Evolutionary conservation across 2,888 invertebrate genomes (phyloP), one percentile per base, ranked within the genome.

Genomic region (Erannis defoliaria): DNA sequence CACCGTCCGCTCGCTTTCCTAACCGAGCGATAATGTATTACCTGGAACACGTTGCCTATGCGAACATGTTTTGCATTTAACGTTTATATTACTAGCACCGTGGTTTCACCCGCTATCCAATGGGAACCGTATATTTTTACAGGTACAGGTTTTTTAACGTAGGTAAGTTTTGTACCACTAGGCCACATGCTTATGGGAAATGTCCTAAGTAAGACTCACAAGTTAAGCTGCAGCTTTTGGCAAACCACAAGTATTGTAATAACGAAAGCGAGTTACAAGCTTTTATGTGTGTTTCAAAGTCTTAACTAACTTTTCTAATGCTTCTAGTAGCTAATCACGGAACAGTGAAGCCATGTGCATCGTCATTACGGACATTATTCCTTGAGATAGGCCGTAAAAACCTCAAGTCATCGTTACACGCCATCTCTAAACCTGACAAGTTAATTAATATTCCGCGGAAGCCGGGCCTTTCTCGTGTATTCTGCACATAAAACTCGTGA

Each of bases 1-100:
- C 18, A 18, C 14, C 64, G 60, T 55, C 60, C 66, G 67, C 49
- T 35, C 33, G 53, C 51, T 64, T 69, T 66, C 50, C 59, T 64
- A 65, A 61, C 56, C 46, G 57, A 45, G 19, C 57, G 42, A 19
- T 42, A 42, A 50, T n/a, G 23, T 38, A 43, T 0, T 31, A 46
- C 46, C 14, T 18, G 46, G 46, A 14, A 42, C 12, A 42, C 21
- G n/a, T 42, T 21, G 21, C 10, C 42, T n/a, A 42, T 21, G 21
- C 21, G n/a, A 38, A 29, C 5, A 16, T 31, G 9, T 3, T 31
- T 46, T 33, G 19, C 46, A 31, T 46, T 8, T 8, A 5, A 31
- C n/a, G n/a, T n/a, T n/a, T n/a, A n/a, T n/a, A n/a, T n/a, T 8
- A 31, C 1, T 9, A 12, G 12, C 8, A 9, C 31, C 12, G 31